These are phyloP conservation scores for Cephus cinctus DNA, from an alignment of 1,140 invertebrate genomes.

Conservation along the genomic window DNA sequence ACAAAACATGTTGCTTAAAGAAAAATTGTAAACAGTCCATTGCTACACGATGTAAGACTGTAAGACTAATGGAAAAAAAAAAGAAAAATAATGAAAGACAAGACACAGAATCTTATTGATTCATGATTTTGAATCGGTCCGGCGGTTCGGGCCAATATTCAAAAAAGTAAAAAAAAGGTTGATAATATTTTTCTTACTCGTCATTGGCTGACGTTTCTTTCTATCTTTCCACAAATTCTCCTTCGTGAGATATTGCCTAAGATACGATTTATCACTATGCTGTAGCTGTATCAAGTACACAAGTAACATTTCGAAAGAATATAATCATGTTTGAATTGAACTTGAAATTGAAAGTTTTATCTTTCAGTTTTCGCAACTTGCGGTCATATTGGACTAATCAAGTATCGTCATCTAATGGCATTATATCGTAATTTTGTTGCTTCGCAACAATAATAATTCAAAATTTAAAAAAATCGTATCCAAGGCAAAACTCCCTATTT, in stretches of 20 bases:
- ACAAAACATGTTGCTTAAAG: too few species aligned
- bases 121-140: constrained; percentile 18
- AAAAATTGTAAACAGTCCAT: too few species aligned
- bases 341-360: not conserved
- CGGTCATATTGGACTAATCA: constrained; percentile 16
- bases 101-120: constrained; percentile 5
- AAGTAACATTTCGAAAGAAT: not conserved
- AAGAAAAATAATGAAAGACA: not conserved
- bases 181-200: constrained; percentile 39
- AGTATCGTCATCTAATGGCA: too few species aligned
- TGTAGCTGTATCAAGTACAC: too few species aligned
- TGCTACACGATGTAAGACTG: too few species aligned
- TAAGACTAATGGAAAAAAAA: not conserved
- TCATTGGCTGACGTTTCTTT: constrained; percentile 25
- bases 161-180: constrained; percentile 13
- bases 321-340: not conserved
- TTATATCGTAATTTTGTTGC: too few species aligned
- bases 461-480: not conserved
- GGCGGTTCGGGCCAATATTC: constrained; percentile 16
- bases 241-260: not conserved
- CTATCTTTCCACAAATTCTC: constrained; percentile 23
- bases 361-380: constrained; percentile 6
- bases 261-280: too few species aligned
- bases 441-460: not conserved
- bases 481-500: not conserved